Percentiles rank a stretch among this genome's conserved stretches.
Conservation (phyloP, 2,888 invertebrate species). For the Aphodius granarius region DNA sequence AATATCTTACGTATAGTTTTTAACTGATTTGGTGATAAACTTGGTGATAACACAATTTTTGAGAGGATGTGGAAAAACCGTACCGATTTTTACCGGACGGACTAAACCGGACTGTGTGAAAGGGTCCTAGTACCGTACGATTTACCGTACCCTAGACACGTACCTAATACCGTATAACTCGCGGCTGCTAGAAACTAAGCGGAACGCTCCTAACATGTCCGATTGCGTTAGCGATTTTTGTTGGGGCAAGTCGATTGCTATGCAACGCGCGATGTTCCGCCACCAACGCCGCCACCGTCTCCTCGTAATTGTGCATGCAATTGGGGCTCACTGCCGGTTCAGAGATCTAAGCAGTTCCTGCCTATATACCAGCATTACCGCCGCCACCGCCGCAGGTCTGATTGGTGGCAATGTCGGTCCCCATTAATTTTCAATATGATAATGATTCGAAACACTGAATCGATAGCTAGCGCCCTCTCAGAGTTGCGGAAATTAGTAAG, state of each 20-base stretch:
- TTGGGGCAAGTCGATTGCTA: neutral
- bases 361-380: too few species aligned
- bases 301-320: neutral
- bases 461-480: slow-evolving; percentile 17
- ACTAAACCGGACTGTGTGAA: too few species aligned
- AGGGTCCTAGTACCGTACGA: too few species aligned
- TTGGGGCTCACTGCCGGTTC: neutral
- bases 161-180: neutral
- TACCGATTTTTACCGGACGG: too few species aligned
- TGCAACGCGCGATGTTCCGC: neutral
- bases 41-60: too few species aligned
- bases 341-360: slow-evolving; percentile 5
- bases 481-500: slow-evolving; percentile 3
- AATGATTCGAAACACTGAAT: slow-evolving; percentile 23
- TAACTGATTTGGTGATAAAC: too few species aligned
- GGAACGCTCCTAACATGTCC: neutral
- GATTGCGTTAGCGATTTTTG: neutral
- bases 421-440: slow-evolving; percentile 15
- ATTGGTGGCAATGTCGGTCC: slow-evolving; percentile 10
- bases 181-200: neutral
- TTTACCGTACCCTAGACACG: neutral
- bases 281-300: neutral
- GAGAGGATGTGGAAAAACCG: too few species aligned
- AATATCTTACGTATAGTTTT: too few species aligned
- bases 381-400: neutral